These are phyloP conservation scores for Pyrrhosoma nymphula DNA, from an alignment of 2,888 invertebrate genomes.

Conservation along the genomic window DNA sequence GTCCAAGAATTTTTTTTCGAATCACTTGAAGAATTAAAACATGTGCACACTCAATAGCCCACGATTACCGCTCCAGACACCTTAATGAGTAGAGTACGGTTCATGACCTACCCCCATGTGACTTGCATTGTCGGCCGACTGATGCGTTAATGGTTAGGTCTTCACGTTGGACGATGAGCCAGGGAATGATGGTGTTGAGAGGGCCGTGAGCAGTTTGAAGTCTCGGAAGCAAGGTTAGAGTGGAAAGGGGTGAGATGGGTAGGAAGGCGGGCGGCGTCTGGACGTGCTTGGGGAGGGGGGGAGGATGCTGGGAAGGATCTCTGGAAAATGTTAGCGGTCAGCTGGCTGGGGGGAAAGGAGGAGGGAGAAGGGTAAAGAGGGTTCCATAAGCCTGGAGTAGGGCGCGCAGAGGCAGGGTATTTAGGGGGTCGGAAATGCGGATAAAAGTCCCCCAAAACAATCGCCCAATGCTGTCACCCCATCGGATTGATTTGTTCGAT, in stretches of 20 bases:
- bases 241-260: neutral
- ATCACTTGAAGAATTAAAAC: too few relatives aligned
- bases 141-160: too few relatives aligned
- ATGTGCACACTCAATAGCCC: too few relatives aligned
- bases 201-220: neutral
- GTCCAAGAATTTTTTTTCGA: too few relatives aligned
- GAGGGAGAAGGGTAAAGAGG: neutral
- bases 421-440: neutral
- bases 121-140: too few relatives aligned
- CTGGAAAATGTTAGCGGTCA: conserved; percentile 11
- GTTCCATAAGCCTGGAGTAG: neutral
- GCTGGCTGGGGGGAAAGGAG: neutral
- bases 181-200: neutral
- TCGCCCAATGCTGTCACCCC: neutral
- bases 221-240: neutral
- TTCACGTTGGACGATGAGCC: too few relatives aligned
- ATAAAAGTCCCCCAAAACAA: neutral
- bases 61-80: too few relatives aligned
- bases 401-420: neutral
- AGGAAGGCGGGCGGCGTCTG: neutral
- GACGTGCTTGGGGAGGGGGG: neutral
- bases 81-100: too few relatives aligned
- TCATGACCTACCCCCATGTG: too few relatives aligned
- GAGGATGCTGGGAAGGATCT: neutral
- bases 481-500: neutral